Conservation (phyloP, 1,140 invertebrate species). For the Bombus soroeensis region DNA sequence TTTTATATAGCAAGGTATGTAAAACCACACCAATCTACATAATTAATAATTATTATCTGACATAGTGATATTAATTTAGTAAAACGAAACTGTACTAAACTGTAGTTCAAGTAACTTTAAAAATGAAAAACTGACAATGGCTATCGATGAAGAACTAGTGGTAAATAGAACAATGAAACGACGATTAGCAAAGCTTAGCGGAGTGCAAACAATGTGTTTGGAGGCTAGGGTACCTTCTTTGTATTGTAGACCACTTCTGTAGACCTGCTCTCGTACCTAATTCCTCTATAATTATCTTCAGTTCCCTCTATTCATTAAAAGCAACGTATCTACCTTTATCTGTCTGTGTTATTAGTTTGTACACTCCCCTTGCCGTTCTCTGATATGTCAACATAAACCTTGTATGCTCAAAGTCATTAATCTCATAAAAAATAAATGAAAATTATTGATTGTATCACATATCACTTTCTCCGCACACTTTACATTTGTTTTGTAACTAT, state of each 20-base stretch:
- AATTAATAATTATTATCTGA: slow-evolving; percentile 58
- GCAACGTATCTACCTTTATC: slow-evolving; percentile 8
- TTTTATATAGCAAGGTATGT: slow-evolving; percentile 64
- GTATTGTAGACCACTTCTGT: slow-evolving; percentile 66
- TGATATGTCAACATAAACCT: slow-evolving; percentile 61
- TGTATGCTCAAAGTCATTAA: slow-evolving; percentile 66
- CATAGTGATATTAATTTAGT: slow-evolving; percentile 59
- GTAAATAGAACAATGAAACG: slow-evolving; percentile 70
- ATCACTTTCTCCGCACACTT: slow-evolving; percentile 53
- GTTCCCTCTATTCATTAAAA: slow-evolving; percentile 34
- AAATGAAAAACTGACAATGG: slow-evolving; percentile 66
- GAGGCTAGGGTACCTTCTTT: slow-evolving; percentile 89
- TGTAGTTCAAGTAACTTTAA: slow-evolving; percentile 52
- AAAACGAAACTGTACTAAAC: slow-evolving; percentile 52
- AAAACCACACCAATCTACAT: slow-evolving; percentile 66
- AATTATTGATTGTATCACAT: slow-evolving; percentile 47
- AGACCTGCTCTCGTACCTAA: slow-evolving; percentile 57
- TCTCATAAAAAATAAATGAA: slow-evolving; percentile 61
- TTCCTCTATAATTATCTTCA: slow-evolving; percentile 47
- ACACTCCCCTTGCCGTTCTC: slow-evolving; percentile 57
- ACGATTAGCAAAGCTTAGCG: slow-evolving; percentile 81
- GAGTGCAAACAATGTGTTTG: slow-evolving; percentile 95
- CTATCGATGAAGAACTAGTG: slow-evolving; percentile 69
- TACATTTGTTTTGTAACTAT: slow-evolving; percentile 29
- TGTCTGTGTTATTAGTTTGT: slow-evolving; percentile 46